Conservation (phyloP, 2,888 invertebrate species). For the Erannis defoliaria region DNA sequence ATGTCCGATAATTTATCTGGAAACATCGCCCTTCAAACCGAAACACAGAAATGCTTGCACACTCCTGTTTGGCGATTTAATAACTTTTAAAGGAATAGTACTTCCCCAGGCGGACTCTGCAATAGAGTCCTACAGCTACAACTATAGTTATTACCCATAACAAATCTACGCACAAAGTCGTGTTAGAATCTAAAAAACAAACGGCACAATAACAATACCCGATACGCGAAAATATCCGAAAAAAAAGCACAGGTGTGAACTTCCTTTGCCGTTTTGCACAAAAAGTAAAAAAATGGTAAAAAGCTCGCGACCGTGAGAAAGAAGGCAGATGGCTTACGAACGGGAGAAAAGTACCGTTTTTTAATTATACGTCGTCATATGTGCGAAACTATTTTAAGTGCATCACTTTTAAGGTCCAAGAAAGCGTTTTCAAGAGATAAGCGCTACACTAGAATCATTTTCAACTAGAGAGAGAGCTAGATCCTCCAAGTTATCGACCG, state of each 20-base stretch:
- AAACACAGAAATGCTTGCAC: no score
- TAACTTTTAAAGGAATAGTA: no score
- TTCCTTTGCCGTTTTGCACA: constrained; percentile 15
- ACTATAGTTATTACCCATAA: no score
- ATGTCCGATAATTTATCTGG: no score
- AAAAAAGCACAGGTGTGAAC: constrained; percentile 17
- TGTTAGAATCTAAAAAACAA: constrained; percentile 7
- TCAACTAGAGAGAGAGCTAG: no score
- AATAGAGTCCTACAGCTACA: no score
- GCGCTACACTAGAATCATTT: no score
- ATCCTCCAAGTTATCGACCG: no score
- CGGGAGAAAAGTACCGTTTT: constrained; percentile 2
- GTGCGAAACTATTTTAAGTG: not conserved
- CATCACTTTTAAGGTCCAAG: not conserved
- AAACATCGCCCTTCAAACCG: no score
- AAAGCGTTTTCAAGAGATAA: no score
- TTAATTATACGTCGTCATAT: not conserved
- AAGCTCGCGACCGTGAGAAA: constrained; percentile 15
- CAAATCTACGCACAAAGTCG: not conserved
- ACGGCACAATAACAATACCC: constrained; percentile 6
- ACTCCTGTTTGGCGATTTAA: no score
- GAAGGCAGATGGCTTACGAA: constrained; percentile 7
- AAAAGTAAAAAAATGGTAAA: constrained; percentile 23
- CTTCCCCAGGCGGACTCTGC: no score
- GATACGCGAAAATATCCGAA: constrained; percentile 6